Conservation (phyloP, 2,113 vertebrate genomes). For the Morone saxatilis region DNA sequence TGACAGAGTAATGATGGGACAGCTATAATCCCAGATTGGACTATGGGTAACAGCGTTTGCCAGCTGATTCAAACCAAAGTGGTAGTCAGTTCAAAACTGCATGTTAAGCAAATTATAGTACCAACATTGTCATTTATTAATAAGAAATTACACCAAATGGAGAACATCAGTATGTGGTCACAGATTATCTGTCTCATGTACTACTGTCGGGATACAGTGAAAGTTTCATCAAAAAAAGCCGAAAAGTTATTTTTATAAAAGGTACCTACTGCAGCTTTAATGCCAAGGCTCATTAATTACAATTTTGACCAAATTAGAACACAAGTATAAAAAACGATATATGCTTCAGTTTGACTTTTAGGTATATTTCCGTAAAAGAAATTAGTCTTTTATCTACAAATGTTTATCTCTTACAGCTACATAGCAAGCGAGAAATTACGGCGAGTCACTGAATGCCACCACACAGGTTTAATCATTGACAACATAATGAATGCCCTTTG, state of each 20-base stretch:
- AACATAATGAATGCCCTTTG: constrained; percentile 41
- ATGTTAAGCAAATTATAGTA: no score
- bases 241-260: no score
- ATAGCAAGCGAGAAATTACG: constrained; percentile 4
- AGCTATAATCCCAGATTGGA: neutral
- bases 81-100: neutral
- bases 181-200: no score
- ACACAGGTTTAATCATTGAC: constrained; percentile 47
- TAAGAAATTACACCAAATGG: no score
- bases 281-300: no score
- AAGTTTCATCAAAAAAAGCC: no score
- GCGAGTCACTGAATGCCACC: constrained; percentile 52
- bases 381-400: constrained; percentile 20
- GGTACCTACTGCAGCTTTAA: no score
- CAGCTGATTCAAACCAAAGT: no score
- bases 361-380: neutral
- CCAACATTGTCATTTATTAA: no score
- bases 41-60: no score
- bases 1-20: neutral
- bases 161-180: no score
- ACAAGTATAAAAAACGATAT: neutral
- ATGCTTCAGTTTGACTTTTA: neutral
- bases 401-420: constrained; percentile 34
- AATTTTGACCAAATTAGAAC: neutral
- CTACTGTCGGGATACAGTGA: no score